These are phyloP conservation scores for Asarcornis scutulata DNA, from an alignment of 2,113 vertebrate genomes.

Conservation along the genomic window DNA sequence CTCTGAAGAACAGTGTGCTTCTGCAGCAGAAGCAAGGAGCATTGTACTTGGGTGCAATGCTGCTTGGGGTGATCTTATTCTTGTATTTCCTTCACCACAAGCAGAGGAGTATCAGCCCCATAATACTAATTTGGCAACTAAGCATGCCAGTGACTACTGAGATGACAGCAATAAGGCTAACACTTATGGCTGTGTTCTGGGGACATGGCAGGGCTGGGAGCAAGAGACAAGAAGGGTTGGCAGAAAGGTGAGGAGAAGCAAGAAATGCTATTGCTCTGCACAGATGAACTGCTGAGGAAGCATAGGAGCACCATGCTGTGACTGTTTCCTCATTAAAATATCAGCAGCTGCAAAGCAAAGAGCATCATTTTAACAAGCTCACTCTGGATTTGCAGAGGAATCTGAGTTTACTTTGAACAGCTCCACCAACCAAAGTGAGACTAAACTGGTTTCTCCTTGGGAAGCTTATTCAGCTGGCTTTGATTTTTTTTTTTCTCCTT, in stretches of 20 bases:
- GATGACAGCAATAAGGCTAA: not conserved
- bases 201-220: not conserved
- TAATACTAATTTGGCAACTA: not conserved
- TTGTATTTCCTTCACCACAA: not conserved
- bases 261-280: not conserved
- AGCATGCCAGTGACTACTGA: not conserved
- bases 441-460: not conserved
- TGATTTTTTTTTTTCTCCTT: slow-evolving; percentile 9
- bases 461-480: not conserved
- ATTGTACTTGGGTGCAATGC: not conserved
- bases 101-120: not conserved
- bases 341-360: not conserved
- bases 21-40: not conserved
- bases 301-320: not conserved
- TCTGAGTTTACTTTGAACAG: not conserved
- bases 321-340: not conserved
- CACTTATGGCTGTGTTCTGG: not conserved
- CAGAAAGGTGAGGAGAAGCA: not conserved
- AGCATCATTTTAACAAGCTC: not conserved
- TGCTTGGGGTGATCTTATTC: not conserved
- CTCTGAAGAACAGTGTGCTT: not conserved
- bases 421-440: not conserved
- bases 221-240: not conserved
- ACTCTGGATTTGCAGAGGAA: not conserved
- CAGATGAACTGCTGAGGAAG: not conserved